Percentiles rank a stretch among this genome's conserved stretches.
Conservation (phyloP, 1,140 invertebrate species). For the Aphelenchoides besseyi region DNA sequence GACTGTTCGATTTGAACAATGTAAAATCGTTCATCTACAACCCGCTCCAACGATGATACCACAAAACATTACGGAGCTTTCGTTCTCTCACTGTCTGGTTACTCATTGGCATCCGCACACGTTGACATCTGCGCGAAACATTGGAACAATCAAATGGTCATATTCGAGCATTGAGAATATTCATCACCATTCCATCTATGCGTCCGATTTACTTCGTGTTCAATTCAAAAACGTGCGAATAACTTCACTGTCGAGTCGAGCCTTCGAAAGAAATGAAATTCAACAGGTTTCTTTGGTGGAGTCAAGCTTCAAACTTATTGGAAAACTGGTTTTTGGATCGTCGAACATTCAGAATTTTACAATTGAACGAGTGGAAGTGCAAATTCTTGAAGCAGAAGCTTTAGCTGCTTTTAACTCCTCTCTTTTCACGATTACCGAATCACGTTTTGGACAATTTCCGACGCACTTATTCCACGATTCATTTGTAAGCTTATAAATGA, state of each 20-base stretch:
- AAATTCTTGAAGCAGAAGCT: conserved; percentile 11
- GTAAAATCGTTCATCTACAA: conserved; percentile 23
- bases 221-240: background rate
- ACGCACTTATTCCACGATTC: conserved; percentile 14
- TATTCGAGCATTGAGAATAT: conserved; percentile 28
- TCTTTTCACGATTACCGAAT: conserved; percentile 2
- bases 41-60: conserved; percentile 22
- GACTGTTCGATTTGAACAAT: conserved; percentile 27
- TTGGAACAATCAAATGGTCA: conserved; percentile 24
- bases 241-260: conserved; percentile 4
- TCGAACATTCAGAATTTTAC: conserved; percentile 16
- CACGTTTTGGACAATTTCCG: conserved; percentile 26
- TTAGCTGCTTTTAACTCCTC: conserved; percentile 24
- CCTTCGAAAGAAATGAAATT: conserved; percentile 24
- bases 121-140: conserved; percentile 25
- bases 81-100: conserved; percentile 23
- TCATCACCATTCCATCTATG: conserved; percentile 28
- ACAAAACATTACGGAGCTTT: conserved; percentile 21
- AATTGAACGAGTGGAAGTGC: conserved; percentile 10
- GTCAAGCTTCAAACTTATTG: conserved; percentile 7
- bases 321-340: background rate
- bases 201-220: conserved; percentile 11
- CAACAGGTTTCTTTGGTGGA: background rate
- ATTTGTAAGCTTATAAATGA: conserved; percentile 8
- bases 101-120: conserved; percentile 38